Evolutionary conservation across 2,113 vertebrate species (phyloP).

Genomic region (Turdus rufiventris): DNA sequence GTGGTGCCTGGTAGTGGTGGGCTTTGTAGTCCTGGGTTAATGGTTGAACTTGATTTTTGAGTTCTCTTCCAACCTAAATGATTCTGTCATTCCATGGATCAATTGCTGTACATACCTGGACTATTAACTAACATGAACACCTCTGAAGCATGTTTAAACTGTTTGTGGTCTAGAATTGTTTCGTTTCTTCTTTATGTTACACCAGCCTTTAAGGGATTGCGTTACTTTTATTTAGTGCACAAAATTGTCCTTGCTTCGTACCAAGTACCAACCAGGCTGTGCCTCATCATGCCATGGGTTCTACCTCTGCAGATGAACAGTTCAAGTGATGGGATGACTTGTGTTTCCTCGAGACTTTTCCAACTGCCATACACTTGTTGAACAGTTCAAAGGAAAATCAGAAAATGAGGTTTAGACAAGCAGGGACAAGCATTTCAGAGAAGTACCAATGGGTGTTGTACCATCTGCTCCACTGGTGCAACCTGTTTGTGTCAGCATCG

Average conservation of each 20-base stretch:
- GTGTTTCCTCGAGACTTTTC: neutral
- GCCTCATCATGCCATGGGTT: neutral
- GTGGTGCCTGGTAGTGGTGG: neutral
- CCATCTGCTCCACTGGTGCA: neutral
- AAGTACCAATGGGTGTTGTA: accelerated
- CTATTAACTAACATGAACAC: neutral
- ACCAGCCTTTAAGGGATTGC: neutral
- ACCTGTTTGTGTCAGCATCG: neutral
- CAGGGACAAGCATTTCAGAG: neutral
- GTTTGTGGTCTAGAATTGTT: neutral
- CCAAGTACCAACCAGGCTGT: neutral
- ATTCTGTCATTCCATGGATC: neutral
- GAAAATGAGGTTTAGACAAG: neutral
- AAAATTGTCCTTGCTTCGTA: neutral
- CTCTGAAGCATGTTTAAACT: neutral
- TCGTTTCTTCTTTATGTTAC: neutral
- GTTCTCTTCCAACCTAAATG: neutral
- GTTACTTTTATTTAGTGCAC: neutral
- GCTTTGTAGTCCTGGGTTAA: neutral
- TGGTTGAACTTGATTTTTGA: neutral
- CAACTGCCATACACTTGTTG: neutral
- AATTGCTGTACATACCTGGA: neutral
- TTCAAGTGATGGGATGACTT: neutral
- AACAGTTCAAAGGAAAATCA: neutral
- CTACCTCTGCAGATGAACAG: neutral